Conservation (phyloP, 2,797 vertebrate species). For the Molossus alvarezi region DNA sequence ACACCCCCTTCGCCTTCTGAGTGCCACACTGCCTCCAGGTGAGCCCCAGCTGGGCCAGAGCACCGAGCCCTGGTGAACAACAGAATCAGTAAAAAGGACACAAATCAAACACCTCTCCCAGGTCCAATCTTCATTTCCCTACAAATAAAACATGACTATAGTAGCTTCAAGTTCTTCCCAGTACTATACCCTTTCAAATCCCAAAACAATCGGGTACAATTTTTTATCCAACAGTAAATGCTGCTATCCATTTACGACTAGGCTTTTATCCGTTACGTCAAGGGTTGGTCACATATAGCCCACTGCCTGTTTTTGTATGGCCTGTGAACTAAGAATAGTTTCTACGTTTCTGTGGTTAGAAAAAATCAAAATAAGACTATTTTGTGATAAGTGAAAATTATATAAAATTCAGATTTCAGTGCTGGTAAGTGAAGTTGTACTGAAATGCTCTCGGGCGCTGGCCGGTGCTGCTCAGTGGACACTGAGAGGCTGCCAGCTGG, state of each 20-base stretch:
- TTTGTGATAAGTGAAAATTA: background rate
- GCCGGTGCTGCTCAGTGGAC: background rate
- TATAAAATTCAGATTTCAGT: constrained; percentile 16
- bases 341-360: constrained; percentile 6
- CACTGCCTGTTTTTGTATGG: background rate
- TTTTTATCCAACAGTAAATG: background rate
- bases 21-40: constrained; percentile 88
- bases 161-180: constrained; percentile 92
- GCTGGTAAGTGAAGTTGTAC: background rate
- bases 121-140: constrained; percentile 84
- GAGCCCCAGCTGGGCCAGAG: constrained; percentile 50
- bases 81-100: background rate
- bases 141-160: constrained; percentile 91
- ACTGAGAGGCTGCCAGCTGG: background rate
- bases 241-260: background rate
- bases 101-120: constrained; percentile 82
- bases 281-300: background rate
- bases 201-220: constrained; percentile 81
- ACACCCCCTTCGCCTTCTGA: constrained; percentile 84
- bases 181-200: constrained; percentile 89
- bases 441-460: background rate
- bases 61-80: background rate
- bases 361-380: constrained; percentile 23
- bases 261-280: background rate
- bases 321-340: background rate